phyloP scores from a whole-genome alignment of 2,797 vertebrate genomes.

The Siniperca obscura region DNA sequence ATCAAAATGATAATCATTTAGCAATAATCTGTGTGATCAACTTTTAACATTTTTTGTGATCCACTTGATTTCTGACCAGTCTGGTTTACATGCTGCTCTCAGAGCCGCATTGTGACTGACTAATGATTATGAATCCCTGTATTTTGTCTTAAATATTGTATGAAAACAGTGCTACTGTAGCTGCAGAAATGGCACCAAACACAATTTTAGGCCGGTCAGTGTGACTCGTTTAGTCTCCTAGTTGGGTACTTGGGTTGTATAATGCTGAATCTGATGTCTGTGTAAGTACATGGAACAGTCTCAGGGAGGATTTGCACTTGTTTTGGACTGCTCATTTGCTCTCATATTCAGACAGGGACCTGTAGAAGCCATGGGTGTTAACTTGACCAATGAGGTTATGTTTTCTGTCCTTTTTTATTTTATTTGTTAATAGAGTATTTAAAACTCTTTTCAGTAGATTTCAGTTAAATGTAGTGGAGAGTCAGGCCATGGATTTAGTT shows the following conservation, averaged over 20 bases:
- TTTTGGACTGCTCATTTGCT: slow-evolving; percentile 71
- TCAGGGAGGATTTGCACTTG: slow-evolving; percentile 80
- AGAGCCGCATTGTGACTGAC: slow-evolving; percentile 63
- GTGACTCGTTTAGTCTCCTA: slow-evolving; percentile 64
- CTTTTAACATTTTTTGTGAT: slow-evolving; percentile 70
- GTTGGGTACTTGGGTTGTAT: slow-evolving; percentile 52
- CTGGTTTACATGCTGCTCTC: slow-evolving; percentile 74
- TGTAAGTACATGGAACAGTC: slow-evolving; percentile 72
- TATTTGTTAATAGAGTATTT: slow-evolving; percentile 44
- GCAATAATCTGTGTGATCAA: slow-evolving; percentile 82
- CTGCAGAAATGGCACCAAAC: slow-evolving; percentile 61
- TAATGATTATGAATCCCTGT: slow-evolving; percentile 50
- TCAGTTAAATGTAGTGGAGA: slow-evolving; percentile 25
- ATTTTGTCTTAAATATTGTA: slow-evolving; percentile 67
- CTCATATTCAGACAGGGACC: slow-evolving; percentile 58
- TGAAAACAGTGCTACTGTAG: slow-evolving; percentile 54
- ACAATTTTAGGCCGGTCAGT: slow-evolving; percentile 62
- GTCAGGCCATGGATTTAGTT: slow-evolving; percentile 20
- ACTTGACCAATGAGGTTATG: slow-evolving; percentile 5
- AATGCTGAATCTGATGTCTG: slow-evolving; percentile 70
- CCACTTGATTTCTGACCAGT: slow-evolving; percentile 69
- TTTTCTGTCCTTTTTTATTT: slow-evolving; percentile 17
- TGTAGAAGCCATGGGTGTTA: slow-evolving; percentile 44
- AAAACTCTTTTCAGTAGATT: slow-evolving; percentile 3
- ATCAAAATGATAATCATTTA: slow-evolving; percentile 80